These are phyloP conservation scores for Hormaphis cornu DNA, from an alignment of 1,140 invertebrate genomes.

Conservation along the genomic window DNA sequence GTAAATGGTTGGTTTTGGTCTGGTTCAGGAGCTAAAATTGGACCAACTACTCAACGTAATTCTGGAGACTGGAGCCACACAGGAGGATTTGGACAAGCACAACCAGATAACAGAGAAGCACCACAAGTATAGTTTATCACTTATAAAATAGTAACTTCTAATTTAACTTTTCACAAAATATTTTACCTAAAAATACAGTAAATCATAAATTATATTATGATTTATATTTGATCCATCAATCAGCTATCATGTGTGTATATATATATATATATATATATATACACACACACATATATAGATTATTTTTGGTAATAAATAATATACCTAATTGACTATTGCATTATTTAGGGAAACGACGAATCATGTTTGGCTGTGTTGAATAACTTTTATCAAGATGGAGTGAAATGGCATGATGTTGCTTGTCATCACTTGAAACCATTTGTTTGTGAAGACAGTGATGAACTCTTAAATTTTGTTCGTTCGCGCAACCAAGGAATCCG, in stretches of 20 bases:
- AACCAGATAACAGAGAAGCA: slow-evolving; percentile 83
- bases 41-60: slow-evolving; percentile 74
- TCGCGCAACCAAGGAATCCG: slow-evolving; percentile 74
- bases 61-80: slow-evolving; percentile 80
- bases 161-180: no score
- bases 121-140: slow-evolving; percentile 57
- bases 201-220: no score
- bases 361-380: slow-evolving; percentile 80
- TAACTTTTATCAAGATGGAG: slow-evolving; percentile 85
- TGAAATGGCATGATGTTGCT: slow-evolving; percentile 86
- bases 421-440: slow-evolving; percentile 86
- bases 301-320: no score
- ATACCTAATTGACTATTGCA: background rate
- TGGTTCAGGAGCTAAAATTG: slow-evolving; percentile 78
- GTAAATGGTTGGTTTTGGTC: slow-evolving; percentile 92
- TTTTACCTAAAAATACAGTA: no score
- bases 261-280: no score
- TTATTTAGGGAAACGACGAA: slow-evolving; percentile 69
- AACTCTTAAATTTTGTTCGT: slow-evolving; percentile 80
- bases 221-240: no score
- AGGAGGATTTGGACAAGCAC: slow-evolving; percentile 71
- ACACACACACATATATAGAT: no score
- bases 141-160: no score
- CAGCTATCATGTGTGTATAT: no score
- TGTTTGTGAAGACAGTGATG: slow-evolving; percentile 85